Evolutionary conservation across 2,113 vertebrate species (phyloP).

Genomic region (Emberiza fucata): DNA sequence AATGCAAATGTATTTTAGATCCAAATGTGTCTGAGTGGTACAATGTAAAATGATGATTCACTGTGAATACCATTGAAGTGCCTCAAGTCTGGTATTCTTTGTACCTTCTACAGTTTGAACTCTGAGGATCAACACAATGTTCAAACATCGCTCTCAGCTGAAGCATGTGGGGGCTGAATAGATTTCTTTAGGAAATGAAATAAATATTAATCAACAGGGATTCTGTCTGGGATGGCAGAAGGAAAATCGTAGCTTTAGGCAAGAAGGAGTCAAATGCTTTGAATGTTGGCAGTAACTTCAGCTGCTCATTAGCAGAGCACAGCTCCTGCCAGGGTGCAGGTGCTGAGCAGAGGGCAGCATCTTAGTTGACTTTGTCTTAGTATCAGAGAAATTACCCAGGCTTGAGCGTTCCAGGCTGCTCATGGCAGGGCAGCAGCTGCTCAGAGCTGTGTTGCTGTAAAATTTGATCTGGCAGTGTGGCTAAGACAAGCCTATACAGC

Average conservation of each 20-base stretch:
- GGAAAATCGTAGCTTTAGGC: conserved; percentile 21
- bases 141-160: neutral
- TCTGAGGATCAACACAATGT: conserved; percentile 8
- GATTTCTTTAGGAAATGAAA: conserved; percentile 9
- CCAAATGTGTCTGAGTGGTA: conserved; percentile 17
- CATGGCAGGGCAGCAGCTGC: neutral
- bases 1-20: conserved; percentile 53
- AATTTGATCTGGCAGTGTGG: neutral
- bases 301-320: neutral
- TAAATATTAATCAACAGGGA: conserved; percentile 41
- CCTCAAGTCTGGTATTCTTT: conserved; percentile 30
- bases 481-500: neutral
- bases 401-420: neutral
- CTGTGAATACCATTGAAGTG: neutral
- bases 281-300: neutral
- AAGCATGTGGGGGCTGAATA: conserved; percentile 18
- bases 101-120: conserved; percentile 34
- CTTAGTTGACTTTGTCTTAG: neutral
- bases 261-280: neutral
- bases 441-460: neutral
- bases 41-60: conserved; percentile 47
- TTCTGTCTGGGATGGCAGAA: conserved; percentile 8
- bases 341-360: neutral
- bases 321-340: neutral
- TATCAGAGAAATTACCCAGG: neutral